Conservation (phyloP, 2,113 vertebrate species). For the Macaca mulatta region DNA sequence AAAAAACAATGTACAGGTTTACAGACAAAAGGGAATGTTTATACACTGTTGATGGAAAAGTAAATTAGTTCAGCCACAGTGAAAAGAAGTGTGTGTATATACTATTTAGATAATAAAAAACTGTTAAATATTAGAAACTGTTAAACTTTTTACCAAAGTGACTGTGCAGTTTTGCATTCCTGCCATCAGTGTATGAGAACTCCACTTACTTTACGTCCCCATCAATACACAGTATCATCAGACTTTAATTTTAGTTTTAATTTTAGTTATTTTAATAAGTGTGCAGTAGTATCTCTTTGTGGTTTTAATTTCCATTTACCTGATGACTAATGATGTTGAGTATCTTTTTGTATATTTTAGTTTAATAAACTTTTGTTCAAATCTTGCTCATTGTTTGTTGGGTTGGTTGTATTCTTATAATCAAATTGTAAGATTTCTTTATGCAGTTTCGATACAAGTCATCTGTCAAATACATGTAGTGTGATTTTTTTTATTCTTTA, state of each 20-base stretch:
- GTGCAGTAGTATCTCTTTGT: neutral
- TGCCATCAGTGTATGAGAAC: neutral
- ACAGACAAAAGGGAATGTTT: no score
- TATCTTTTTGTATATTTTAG: neutral
- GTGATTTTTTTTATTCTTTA: neutral
- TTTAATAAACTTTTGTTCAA: neutral
- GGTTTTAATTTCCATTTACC: neutral
- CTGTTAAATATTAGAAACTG: neutral
- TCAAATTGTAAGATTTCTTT: neutral
- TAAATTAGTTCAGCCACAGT: no score
- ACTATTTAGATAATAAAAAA: no score
- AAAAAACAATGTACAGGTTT: no score
- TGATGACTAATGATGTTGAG: neutral
- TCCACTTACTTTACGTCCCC: neutral
- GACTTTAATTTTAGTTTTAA: neutral
- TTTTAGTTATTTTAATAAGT: neutral
- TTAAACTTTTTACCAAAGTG: neutral
- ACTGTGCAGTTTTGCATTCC: neutral
- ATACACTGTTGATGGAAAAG: no score
- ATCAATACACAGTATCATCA: neutral
- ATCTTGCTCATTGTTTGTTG: neutral
- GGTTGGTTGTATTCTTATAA: neutral
- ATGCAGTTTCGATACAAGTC: neutral
- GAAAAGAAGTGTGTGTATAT: no score
- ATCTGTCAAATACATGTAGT: neutral